Conservation (phyloP, 37 sponge, comb jelly and placozoan genomes). For the Aphrocallistes beatrix region DNA sequence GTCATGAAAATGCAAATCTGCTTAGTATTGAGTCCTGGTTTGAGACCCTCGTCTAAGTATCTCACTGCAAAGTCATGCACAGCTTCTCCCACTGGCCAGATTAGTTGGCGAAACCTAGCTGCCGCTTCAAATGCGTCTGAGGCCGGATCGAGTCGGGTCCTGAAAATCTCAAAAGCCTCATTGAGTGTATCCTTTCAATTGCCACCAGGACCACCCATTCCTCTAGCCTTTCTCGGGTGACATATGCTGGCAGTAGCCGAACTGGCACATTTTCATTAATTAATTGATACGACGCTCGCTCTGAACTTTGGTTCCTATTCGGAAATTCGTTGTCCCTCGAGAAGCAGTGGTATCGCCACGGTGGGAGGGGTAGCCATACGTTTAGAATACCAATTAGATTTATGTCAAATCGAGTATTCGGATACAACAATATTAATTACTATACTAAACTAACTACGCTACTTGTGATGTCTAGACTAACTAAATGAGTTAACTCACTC, state of each 20-base stretch:
- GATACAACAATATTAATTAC: no score
- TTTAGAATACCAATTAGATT: not conserved
- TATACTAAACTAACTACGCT: no score
- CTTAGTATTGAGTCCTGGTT: not conserved
- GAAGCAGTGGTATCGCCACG: not conserved
- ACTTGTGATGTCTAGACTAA: no score
- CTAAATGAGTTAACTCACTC: no score
- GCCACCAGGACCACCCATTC: not conserved
- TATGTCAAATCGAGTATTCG: not conserved
- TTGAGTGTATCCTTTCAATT: not conserved
- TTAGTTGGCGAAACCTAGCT: not conserved
- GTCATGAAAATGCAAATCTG: not conserved
- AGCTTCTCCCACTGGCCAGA: not conserved
- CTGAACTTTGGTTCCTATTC: not conserved
- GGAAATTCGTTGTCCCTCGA: not conserved
- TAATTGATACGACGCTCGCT: not conserved
- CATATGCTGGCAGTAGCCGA: not conserved
- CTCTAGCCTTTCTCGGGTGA: not conserved
- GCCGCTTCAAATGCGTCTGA: not conserved
- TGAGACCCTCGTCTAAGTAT: not conserved
- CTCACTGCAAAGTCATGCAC: not conserved
- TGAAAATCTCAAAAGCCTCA: not conserved
- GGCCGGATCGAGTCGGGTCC: not conserved
- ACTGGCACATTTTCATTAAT: not conserved
- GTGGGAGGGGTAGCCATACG: not conserved